These are phyloP conservation scores for Mesorhabditis sp. DNA, from an alignment of 2,888 invertebrate genomes.

Conservation along the genomic window DNA sequence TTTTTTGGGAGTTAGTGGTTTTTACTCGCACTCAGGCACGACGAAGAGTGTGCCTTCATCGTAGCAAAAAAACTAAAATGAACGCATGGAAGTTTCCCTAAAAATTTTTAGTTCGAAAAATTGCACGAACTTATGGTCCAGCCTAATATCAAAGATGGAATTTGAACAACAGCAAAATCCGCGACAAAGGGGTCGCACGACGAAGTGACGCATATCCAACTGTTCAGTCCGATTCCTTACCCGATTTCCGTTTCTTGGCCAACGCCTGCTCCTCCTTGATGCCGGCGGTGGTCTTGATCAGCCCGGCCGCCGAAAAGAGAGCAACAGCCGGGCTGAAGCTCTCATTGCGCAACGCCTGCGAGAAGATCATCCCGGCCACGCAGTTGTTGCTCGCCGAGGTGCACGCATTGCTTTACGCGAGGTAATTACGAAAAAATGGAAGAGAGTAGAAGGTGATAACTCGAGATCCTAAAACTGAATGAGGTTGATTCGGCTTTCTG, in stretches of 20 bases:
- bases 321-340: slow-evolving; percentile 53
- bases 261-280: slow-evolving; percentile 34
- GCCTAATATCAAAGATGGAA: slow-evolving; percentile 8
- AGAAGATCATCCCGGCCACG: slow-evolving; percentile 44
- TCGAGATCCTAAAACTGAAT: no score
- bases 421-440: background rate
- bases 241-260: slow-evolving; percentile 11
- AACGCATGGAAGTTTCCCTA: background rate
- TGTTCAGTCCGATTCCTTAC: no score
- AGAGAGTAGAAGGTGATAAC: background rate
- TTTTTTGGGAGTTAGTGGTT: no score
- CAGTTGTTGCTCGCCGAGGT: no score
- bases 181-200: background rate
- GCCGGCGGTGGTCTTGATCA: slow-evolving; percentile 50
- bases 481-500: no score
- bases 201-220: no score
- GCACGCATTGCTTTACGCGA: background rate
- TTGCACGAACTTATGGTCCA: no score
- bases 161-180: slow-evolving; percentile 11
- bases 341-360: slow-evolving; percentile 54
- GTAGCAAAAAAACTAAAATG: no score
- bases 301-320: slow-evolving; percentile 51
- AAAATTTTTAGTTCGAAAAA: slow-evolving; percentile 11
- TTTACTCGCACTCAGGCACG: no score
- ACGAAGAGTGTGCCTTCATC: no score